Evolutionary conservation across 2,113 vertebrate genomes (phyloP).

Genomic region (Romanogobio albipinnatus): DNA sequence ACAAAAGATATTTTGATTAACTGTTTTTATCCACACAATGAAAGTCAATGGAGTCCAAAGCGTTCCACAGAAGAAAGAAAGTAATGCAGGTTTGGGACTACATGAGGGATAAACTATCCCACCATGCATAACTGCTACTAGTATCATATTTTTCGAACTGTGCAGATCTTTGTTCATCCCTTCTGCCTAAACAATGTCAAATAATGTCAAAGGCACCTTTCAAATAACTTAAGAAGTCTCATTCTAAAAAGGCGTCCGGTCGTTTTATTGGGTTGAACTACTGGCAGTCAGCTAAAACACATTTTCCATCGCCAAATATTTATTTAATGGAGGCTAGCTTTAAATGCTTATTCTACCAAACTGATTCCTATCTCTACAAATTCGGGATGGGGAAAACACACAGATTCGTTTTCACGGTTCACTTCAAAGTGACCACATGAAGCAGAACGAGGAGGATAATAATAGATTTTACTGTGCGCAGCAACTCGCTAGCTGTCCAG

Average conservation of each 20-base stretch:
- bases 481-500: conserved; percentile 47
- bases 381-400: conserved; percentile 57
- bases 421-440: conserved; percentile 53
- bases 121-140: not conserved
- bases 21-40: not conserved
- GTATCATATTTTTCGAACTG: not conserved
- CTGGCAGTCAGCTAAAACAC: conserved; percentile 41
- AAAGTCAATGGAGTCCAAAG: not conserved
- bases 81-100: not conserved
- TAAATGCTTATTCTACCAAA: conserved; percentile 55
- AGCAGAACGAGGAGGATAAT: conserved; percentile 46
- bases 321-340: conserved; percentile 58
- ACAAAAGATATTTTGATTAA: not conserved
- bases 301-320: conserved; percentile 55
- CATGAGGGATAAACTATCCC: not conserved
- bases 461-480: conserved; percentile 52
- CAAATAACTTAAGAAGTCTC: conserved; percentile 1
- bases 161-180: not conserved
- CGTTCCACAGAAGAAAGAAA: not conserved
- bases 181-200: not conserved
- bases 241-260: not conserved
- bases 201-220: conserved; percentile 8
- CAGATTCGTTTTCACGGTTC: conserved; percentile 45
- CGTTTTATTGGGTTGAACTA: conserved; percentile 45
- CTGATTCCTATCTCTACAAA: conserved; percentile 62